Conservation (phyloP, 2,113 vertebrate species). For the Oceanodroma tethys region DNA sequence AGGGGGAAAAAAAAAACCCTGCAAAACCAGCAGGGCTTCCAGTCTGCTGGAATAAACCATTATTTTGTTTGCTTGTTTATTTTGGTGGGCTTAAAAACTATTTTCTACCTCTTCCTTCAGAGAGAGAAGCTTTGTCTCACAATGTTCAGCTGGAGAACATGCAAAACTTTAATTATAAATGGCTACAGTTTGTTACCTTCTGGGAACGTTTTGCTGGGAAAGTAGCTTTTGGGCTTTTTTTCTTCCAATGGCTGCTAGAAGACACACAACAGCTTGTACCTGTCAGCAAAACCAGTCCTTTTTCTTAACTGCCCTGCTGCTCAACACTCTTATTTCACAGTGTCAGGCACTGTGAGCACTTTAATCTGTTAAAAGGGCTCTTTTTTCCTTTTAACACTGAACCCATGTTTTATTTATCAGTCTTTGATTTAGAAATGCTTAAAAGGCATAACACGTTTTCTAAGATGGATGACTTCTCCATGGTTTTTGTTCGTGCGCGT, state of each 20-base stretch:
- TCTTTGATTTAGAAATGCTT: conserved; percentile 58
- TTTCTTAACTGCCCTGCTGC: conserved; percentile 41
- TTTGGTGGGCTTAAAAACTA: not conserved
- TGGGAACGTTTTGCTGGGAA: not conserved
- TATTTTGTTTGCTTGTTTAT: not conserved
- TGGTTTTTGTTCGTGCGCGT: not conserved
- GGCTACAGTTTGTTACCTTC: not conserved
- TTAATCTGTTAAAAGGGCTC: conserved; percentile 69
- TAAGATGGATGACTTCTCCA: conserved; percentile 8
- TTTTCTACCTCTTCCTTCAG: not conserved
- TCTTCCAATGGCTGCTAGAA: not conserved
- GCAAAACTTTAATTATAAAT: not conserved
- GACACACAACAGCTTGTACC: conserved; percentile 21
- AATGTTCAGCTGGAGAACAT: not conserved
- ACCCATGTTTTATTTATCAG: conserved; percentile 69
- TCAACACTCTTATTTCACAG: conserved; percentile 55
- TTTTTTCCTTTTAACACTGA: conserved; percentile 52
- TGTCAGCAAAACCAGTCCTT: conserved; percentile 44
- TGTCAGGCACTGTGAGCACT: conserved; percentile 62
- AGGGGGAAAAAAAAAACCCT: not conserved
- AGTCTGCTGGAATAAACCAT: not conserved
- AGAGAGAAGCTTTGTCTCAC: not conserved
- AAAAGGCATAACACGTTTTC: conserved; percentile 51
- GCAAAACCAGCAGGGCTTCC: not conserved
- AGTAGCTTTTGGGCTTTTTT: not conserved